Conservation (phyloP, 1,140 invertebrate species). For the Diplogasteroides magnus region DNA sequence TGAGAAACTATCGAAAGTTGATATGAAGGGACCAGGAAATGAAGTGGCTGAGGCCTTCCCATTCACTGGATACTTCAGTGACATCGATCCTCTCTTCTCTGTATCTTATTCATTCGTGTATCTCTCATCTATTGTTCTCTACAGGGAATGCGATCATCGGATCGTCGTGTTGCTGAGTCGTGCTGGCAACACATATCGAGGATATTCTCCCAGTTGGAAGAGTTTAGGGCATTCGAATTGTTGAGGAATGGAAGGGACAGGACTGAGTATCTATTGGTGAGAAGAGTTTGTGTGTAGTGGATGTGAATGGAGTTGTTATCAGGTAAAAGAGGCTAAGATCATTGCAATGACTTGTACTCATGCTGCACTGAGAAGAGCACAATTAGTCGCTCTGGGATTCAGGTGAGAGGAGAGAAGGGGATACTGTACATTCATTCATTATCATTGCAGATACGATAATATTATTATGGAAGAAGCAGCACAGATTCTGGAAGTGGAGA, state of each 20-base stretch:
- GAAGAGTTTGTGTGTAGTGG: conserved; percentile 1
- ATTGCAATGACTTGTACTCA: conserved; percentile 99
- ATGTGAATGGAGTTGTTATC: conserved; percentile 11
- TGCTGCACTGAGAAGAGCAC: conserved; percentile 89
- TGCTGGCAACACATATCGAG: conserved; percentile 91
- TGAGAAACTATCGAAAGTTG: conserved; percentile 64
- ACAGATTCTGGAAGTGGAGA: conserved; percentile 98
- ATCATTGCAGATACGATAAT: conserved; percentile 76
- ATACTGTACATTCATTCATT: too few relatives aligned
- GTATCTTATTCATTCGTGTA: conserved; percentile 71
- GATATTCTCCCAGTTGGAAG: conserved; percentile 93
- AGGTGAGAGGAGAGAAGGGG: conserved; percentile 22
- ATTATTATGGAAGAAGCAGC: conserved; percentile 99
- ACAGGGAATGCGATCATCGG: conserved; percentile 68
- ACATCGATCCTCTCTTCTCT: conserved; percentile 67
- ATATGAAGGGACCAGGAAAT: conserved; percentile 19
- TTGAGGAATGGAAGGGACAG: conserved; percentile 86
- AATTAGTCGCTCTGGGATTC: conserved; percentile 82
- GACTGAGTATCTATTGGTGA: conserved; percentile 79
- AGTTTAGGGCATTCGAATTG: conserved; percentile 92
- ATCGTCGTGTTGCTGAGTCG: conserved; percentile 82
- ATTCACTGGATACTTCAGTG: conserved; percentile 81
- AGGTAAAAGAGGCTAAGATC: conserved; percentile 96
- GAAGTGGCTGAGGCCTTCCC: conserved; percentile 71
- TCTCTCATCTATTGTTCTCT: conserved; percentile 8